phyloP scores from a whole-genome alignment of 2,888 invertebrate species.

The Cylloceria caligata region DNA sequence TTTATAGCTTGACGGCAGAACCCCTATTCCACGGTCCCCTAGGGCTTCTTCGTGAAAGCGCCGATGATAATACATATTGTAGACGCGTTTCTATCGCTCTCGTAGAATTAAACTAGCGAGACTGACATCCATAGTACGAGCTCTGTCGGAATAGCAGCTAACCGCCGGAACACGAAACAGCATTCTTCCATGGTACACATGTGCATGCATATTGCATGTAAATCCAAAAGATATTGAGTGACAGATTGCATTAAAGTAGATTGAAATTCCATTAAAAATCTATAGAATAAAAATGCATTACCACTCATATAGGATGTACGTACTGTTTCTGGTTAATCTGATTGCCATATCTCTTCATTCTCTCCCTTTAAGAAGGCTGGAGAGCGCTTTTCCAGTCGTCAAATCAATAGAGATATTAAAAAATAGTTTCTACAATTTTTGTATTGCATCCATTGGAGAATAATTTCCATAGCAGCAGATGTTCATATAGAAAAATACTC shows the following conservation, averaged over 20 bases:
- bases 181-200: background rate
- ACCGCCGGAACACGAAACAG: constrained; percentile 6
- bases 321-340: background rate
- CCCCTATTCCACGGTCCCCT: constrained; percentile 70
- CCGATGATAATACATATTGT: constrained; percentile 50
- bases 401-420: too few species aligned
- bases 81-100: constrained; percentile 44
- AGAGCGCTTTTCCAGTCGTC: too few species aligned
- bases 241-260: background rate
- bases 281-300: background rate
- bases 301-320: background rate
- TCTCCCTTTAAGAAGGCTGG: too few species aligned
- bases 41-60: constrained; percentile 73
- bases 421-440: too few species aligned
- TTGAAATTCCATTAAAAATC: background rate
- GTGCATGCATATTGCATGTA: background rate
- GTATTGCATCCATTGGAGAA: too few species aligned
- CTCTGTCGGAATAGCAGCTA: background rate
- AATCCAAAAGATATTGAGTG: background rate
- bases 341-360: background rate
- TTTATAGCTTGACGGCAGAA: constrained; percentile 72
- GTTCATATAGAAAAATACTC: too few species aligned
- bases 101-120: constrained; percentile 33
- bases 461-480: background rate
- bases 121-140: constrained; percentile 13